Base-by-base conservation (phyloP, 2,888 invertebrate species). In the Eupithecia inturbata region DNA sequence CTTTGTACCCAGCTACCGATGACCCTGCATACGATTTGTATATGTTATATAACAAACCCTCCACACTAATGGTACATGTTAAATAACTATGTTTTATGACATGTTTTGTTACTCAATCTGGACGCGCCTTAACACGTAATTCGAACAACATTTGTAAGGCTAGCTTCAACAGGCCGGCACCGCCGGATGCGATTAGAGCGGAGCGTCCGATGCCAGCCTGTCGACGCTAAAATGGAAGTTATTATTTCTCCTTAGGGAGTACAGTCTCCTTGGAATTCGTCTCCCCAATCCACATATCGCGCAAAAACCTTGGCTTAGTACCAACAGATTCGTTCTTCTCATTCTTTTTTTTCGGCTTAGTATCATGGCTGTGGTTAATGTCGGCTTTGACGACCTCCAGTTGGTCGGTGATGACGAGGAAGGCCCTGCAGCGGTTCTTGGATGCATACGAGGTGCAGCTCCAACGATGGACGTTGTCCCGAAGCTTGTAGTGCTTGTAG, bases 381-480 rank as follows among this genome's bases (percentile, higher is more conserved):
- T 91, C 89, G 0, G 92, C 92, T 81, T 90, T 91, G 41, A 93
- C 82, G 2, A 93, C 91, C 82, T 91, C 89, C 0, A 92, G 85
- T 31, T 89, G 87, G 26, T 93, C 92, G 0, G 91, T 92, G 79
- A 93, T 91, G 77, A 93, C 89, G 53, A 93, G 89, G 62, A 91
- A 91, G 1, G 93, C 93, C 78, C 89, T 89, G 82, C 93, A 93
- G 69, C 92, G 92, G 89, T 89, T 89, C 75, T 92, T 92, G 75
- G 91, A 89, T 12, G 91, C 91, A 79, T 92, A 92, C 2, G 90
- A 90, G 0, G 92, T 92, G 82, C 93, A 93, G 77, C 92, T 92
- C 93, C 93, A 93, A 26, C 92, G 91, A 53, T 90, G 86, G 1
- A 92, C 92, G 77, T 92, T 90, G 60, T 85, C 86, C 53, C 91